A percentile compares a stretch with the other conserved stretches of the same genome.
Conservation (phyloP, 2,888 invertebrate genomes). For the Sarcophaga rosellei region DNA sequence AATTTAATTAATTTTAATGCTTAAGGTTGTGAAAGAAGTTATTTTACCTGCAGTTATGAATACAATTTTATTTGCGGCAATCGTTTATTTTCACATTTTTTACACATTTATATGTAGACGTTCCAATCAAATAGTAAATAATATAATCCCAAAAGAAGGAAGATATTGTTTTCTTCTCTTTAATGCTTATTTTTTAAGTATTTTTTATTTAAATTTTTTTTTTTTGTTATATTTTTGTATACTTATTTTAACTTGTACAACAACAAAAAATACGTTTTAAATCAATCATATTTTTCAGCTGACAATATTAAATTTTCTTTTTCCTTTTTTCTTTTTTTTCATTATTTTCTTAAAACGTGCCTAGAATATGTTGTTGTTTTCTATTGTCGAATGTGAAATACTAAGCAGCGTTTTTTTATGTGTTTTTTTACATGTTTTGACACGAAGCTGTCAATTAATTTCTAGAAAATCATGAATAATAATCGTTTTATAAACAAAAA, state of each 20-base stretch:
- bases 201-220: conserved; percentile 10
- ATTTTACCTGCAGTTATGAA: conserved; percentile 4
- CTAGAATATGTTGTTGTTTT: conserved; percentile 1
- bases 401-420: not conserved
- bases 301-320: conserved; percentile 15
- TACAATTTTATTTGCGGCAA: conserved; percentile 12
- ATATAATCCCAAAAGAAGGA: not conserved
- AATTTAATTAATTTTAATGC: conserved; percentile 60
- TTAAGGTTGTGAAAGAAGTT: conserved; percentile 14
- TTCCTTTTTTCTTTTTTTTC: conserved; percentile 23
- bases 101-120: not conserved
- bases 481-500: not conserved
- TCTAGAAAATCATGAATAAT: conserved; percentile 34
- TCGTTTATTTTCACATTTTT: conserved; percentile 16
- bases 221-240: not conserved
- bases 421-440: conserved; percentile 26
- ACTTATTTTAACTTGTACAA: too few species aligned
- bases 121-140: not conserved
- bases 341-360: conserved; percentile 39
- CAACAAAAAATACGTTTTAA: not conserved
- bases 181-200: not conserved
- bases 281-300: conserved; percentile 41
- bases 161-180: conserved; percentile 18
- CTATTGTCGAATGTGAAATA: not conserved
- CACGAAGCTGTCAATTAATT: conserved; percentile 50